phyloP scores from a whole-genome alignment of 23 tunicate species.

The Styela clava region DNA sequence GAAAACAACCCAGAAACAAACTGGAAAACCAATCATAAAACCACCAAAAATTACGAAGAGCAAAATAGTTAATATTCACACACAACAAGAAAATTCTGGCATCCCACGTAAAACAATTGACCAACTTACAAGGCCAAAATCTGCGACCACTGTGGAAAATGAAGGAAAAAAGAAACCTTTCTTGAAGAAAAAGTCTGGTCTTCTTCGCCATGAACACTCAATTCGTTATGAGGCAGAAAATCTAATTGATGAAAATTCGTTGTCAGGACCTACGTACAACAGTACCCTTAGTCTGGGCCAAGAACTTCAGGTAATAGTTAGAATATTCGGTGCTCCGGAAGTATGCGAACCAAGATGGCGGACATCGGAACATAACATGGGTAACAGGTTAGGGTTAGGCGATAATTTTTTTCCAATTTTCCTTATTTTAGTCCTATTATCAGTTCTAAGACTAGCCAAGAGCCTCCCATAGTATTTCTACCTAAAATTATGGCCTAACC shows the following conservation, averaged over 20 bases:
- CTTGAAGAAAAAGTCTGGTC: constrained; percentile 66
- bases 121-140: constrained; percentile 7
- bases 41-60: constrained; percentile 9
- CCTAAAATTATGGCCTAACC: too few species aligned
- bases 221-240: constrained; percentile 27
- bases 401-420: too few species aligned
- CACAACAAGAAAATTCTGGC: constrained; percentile 9
- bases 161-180: constrained; percentile 15
- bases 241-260: not conserved
- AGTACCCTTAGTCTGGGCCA: constrained; percentile 55
- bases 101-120: not conserved
- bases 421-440: too few species aligned
- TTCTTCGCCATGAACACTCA: constrained; percentile 59
- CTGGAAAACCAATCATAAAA: not conserved
- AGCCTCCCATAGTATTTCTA: too few species aligned
- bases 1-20: constrained; percentile 16
- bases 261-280: constrained; percentile 55
- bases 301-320: constrained; percentile 35
- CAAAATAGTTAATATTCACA: constrained; percentile 39
- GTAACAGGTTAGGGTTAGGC: too few species aligned
- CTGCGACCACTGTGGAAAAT: not conserved
- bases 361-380: too few species aligned
- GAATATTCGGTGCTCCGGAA: too few species aligned
- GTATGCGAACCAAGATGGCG: too few species aligned
- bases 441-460: too few species aligned